Conservation (phyloP, 1,140 invertebrate species). For the Lysiphlebus fabarum region DNA sequence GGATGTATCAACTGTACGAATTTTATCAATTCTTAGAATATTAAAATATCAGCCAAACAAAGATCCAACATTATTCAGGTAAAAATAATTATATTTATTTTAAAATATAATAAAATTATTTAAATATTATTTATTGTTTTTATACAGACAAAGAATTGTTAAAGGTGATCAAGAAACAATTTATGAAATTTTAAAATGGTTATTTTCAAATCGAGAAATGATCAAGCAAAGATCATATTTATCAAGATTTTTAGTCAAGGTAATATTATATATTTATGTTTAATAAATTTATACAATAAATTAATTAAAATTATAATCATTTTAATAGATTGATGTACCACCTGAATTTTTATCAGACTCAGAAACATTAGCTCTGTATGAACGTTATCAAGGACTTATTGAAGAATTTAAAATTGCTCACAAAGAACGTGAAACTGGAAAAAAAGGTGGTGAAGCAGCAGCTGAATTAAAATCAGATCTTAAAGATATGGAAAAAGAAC, state of each 20-base stretch:
- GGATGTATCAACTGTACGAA: conserved; percentile 62
- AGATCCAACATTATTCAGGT: conserved; percentile 51
- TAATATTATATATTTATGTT: conserved; percentile 37
- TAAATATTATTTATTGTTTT: conserved; percentile 27
- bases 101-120: conserved; percentile 20
- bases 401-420: conserved; percentile 80
- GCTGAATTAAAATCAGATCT: conserved; percentile 73
- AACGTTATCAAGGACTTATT: conserved; percentile 74
- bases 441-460: conserved; percentile 56
- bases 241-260: conserved; percentile 69
- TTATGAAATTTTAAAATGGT: conserved; percentile 77
- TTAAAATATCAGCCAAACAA: conserved; percentile 68
- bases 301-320: conserved; percentile 25
- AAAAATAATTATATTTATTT: conserved; percentile 18
- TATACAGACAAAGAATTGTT: conserved; percentile 69
- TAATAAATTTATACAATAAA: not conserved
- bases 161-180: conserved; percentile 72
- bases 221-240: conserved; percentile 80
- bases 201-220: conserved; percentile 68
- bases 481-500: conserved; percentile 81
- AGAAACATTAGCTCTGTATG: conserved; percentile 69
- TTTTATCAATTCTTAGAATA: conserved; percentile 63
- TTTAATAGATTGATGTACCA: conserved; percentile 71
- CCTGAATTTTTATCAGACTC: conserved; percentile 75
- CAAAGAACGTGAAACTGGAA: conserved; percentile 68